These are phyloP conservation scores for Notospermus geniculatus DNA, from an alignment of 1,140 invertebrate genomes.

Conservation along the genomic window DNA sequence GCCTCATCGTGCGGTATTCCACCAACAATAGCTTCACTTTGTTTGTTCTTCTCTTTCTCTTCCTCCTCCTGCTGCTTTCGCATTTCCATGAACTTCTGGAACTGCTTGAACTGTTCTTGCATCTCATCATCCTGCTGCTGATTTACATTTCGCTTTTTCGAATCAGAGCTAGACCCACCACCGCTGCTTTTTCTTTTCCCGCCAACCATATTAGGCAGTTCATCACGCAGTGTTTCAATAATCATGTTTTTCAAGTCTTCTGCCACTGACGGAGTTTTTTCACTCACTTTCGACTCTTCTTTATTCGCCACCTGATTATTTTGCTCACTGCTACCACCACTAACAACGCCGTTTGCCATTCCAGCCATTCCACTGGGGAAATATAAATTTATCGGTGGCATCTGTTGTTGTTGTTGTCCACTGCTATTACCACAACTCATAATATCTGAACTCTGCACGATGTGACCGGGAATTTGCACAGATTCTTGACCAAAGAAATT, in stretches of 20 bases:
- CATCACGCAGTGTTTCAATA: constrained; percentile 7
- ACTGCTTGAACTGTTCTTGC: constrained; percentile 1
- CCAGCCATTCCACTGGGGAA: too few relatives aligned
- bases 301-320: not conserved
- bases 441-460: not conserved
- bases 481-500: constrained; percentile 2
- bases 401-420: constrained; percentile 8
- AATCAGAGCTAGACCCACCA: not conserved
- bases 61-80: not conserved
- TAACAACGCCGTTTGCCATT: not conserved
- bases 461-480: constrained; percentile 7
- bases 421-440: not conserved
- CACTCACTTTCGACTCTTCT: not conserved
- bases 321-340: not conserved
- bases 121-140: not conserved
- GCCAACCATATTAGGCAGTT: constrained; percentile 7
- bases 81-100: not conserved
- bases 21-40: too few relatives aligned
- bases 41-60: not conserved
- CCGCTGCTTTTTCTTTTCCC: not conserved
- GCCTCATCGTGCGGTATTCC: not conserved
- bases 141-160: constrained; percentile 3
- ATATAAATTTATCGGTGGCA: constrained; percentile 5
- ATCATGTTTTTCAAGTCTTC: constrained; percentile 4
- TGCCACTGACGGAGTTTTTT: not conserved